A percentile compares a stretch with the other conserved stretches of the same genome.
Evolutionary conservation across 2,888 invertebrate species (phyloP).

Genomic region (Erebia palarica): DNA sequence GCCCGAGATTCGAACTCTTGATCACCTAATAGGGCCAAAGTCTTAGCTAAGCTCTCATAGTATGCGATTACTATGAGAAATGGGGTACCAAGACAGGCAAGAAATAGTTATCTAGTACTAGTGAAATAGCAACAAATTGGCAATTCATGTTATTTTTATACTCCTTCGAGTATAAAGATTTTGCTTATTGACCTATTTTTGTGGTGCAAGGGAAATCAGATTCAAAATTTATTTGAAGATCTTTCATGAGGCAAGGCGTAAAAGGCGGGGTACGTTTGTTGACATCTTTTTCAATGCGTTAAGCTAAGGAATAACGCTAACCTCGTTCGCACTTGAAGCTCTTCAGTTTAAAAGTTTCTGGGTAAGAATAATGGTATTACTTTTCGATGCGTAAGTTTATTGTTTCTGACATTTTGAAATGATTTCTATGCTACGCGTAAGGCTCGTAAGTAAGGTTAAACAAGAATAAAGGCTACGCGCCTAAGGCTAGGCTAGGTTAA

Average conservation of each 20-base stretch:
- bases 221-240: constrained; percentile 54
- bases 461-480: no score
- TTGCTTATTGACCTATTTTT: constrained; percentile 44
- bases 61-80: not conserved
- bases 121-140: constrained; percentile 19
- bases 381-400: not conserved
- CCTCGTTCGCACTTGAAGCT: constrained; percentile 30
- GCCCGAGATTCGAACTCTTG: no score
- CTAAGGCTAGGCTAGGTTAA: no score
- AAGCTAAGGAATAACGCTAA: constrained; percentile 38
- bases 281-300: constrained; percentile 46
- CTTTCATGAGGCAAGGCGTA: constrained; percentile 62
- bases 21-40: no score
- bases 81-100: not conserved
- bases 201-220: constrained; percentile 54
- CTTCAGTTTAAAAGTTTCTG: constrained; percentile 5
- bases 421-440: no score
- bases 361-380: not conserved
- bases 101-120: not conserved
- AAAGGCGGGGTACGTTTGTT: constrained; percentile 54
- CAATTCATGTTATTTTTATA: constrained; percentile 34
- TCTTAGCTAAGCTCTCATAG: no score
- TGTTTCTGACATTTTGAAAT: not conserved
- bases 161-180: constrained; percentile 34
- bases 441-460: no score